A percentile compares a stretch with the other conserved stretches of the same genome.
Conservation (phyloP, 2,888 invertebrate species). For the Pinctada fucata region DNA sequence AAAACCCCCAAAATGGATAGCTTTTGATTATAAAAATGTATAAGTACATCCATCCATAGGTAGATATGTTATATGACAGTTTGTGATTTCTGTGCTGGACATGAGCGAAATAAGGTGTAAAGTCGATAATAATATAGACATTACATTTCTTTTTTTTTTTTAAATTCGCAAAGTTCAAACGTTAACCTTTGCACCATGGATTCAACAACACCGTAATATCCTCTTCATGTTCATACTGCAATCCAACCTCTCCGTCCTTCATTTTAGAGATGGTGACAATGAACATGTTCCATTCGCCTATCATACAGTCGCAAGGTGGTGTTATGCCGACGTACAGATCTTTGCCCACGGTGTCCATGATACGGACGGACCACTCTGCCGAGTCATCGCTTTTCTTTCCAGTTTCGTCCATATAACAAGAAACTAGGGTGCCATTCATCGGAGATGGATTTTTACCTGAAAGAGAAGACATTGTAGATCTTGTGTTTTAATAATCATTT, state of each 20-base stretch:
- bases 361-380: constrained; percentile 55
- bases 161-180: too few relatives aligned
- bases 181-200: constrained; percentile 89
- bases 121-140: too few relatives aligned
- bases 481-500: too few relatives aligned
- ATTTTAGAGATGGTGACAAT: constrained; percentile 40
- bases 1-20: too few relatives aligned
- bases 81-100: too few relatives aligned
- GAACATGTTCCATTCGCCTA: constrained; percentile 58
- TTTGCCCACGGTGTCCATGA: constrained; percentile 34
- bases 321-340: constrained; percentile 29
- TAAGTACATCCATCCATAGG: too few relatives aligned
- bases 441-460: constrained; percentile 3
- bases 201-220: constrained; percentile 88
- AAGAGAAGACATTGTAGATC: too few relatives aligned
- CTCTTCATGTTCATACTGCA: constrained; percentile 27
- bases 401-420: background rate
- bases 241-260: background rate
- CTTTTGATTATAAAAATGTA: too few relatives aligned
- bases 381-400: background rate
- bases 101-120: too few relatives aligned
- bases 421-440: background rate
- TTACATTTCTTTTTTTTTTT: too few relatives aligned
- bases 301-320: constrained; percentile 49
- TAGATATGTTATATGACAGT: too few relatives aligned